Percentiles rank a stretch among this genome's conserved stretches.
Conservation (phyloP, 2,888 invertebrate species). For the Eilema sororculum region DNA sequence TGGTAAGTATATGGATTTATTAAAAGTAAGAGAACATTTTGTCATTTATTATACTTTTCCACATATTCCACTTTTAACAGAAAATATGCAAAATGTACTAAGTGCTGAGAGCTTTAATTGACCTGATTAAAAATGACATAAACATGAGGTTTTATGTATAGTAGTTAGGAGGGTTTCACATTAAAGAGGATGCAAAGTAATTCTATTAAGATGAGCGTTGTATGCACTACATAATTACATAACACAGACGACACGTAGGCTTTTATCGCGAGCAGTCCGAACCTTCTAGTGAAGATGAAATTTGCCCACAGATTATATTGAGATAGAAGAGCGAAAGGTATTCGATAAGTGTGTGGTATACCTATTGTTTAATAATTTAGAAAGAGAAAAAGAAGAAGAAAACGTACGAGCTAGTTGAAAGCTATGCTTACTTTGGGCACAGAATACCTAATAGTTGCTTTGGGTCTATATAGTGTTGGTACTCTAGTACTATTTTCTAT, state of each 20-base stretch:
- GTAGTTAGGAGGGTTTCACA: slow-evolving; percentile 71
- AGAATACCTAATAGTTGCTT: too few relatives aligned
- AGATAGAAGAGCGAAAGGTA: not conserved
- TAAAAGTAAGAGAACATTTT: too few relatives aligned
- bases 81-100: slow-evolving; percentile 27
- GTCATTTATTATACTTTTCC: not conserved
- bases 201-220: slow-evolving; percentile 76
- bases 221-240: slow-evolving; percentile 72
- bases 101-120: slow-evolving; percentile 41
- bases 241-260: slow-evolving; percentile 56
- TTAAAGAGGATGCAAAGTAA: slow-evolving; percentile 78
- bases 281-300: slow-evolving; percentile 47
- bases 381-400: too few relatives aligned
- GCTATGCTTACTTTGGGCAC: too few relatives aligned
- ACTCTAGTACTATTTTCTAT: too few relatives aligned
- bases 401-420: too few relatives aligned
- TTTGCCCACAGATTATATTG: slow-evolving; percentile 11
- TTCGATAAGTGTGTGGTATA: not conserved
- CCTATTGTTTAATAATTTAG: too few relatives aligned
- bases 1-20: too few relatives aligned
- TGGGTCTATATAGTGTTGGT: too few relatives aligned
- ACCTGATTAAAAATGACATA: slow-evolving; percentile 49
- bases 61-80: not conserved
- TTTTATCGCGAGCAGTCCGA: slow-evolving; percentile 51
- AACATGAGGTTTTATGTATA: slow-evolving; percentile 69